Conservation (phyloP, 2,797 vertebrate species). For the Diglossa cyanea region DNA sequence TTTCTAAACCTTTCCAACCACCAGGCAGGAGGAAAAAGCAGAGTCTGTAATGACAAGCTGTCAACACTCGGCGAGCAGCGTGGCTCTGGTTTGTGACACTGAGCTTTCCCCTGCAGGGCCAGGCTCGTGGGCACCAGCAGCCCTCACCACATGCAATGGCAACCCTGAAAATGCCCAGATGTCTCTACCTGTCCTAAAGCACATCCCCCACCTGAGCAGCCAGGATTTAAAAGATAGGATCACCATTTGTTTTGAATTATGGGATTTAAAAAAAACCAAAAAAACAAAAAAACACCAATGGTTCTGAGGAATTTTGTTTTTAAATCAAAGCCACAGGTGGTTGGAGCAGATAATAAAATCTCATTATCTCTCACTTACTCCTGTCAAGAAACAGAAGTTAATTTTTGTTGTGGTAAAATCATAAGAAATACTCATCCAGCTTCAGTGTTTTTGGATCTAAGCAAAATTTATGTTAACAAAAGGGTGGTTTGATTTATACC, state of each 20-base stretch:
- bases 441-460: background rate
- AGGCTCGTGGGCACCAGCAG: background rate
- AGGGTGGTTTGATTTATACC: background rate
- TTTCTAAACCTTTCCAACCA: background rate
- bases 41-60: background rate
- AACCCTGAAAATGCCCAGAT: background rate
- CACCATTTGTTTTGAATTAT: background rate
- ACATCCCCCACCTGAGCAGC: background rate
- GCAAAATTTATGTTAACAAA: background rate
- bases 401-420: background rate
- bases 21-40: background rate
- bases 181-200: background rate
- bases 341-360: background rate
- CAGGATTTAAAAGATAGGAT: background rate
- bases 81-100: background rate
- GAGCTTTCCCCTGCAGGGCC: background rate
- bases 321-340: background rate
- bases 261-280: background rate
- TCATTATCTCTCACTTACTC: background rate
- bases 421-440: background rate
- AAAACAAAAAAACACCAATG: too few species aligned
- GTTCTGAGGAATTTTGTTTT: background rate
- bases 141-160: background rate
- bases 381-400: background rate
- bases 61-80: fast-evolving